A percentile compares a stretch with the other conserved stretches of the same genome.
Conservation (phyloP, 2,113 vertebrate genomes). For the Erinaceus europaeus region DNA sequence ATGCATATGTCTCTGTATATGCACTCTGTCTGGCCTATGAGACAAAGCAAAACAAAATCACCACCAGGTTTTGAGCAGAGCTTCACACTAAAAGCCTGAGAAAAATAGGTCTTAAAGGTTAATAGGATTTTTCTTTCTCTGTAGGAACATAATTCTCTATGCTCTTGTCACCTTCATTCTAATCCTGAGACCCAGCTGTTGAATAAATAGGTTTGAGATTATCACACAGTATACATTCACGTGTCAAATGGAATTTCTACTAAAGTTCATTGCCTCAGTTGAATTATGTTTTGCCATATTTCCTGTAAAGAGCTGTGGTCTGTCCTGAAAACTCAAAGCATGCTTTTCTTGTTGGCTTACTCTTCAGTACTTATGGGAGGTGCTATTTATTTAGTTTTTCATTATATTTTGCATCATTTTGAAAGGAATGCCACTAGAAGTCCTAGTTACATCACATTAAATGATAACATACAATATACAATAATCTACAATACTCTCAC, state of each 20-base stretch:
- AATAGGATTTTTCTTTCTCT: slow-evolving; percentile 61
- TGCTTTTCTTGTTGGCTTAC: slow-evolving; percentile 56
- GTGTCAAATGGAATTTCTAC: slow-evolving; percentile 75
- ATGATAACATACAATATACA: slow-evolving; percentile 15
- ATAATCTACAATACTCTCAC: slow-evolving; percentile 19
- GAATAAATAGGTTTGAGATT: slow-evolving; percentile 77
- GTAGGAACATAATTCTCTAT: slow-evolving; percentile 52
- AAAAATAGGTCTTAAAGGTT: slow-evolving; percentile 62
- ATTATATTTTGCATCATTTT: slow-evolving; percentile 51
- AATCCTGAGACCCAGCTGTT: slow-evolving; percentile 70
- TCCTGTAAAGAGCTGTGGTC: slow-evolving; percentile 70
- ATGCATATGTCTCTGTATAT: slow-evolving; percentile 5
- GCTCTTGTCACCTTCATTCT: slow-evolving; percentile 65
- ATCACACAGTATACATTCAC: slow-evolving; percentile 68
- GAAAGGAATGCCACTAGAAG: slow-evolving; percentile 51
- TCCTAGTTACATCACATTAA: no score
- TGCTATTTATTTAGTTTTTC: slow-evolving; percentile 33
- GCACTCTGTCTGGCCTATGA: neutral
- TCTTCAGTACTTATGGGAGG: slow-evolving; percentile 49
- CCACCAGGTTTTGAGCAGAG: neutral
- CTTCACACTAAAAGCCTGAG: slow-evolving; percentile 51
- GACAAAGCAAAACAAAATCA: slow-evolving; percentile 44
- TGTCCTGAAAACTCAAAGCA: slow-evolving; percentile 70
- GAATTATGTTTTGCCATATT: slow-evolving; percentile 70
- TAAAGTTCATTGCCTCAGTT: slow-evolving; percentile 76